Conservation (phyloP, 2,888 invertebrate species). For the Troides helena region DNA sequence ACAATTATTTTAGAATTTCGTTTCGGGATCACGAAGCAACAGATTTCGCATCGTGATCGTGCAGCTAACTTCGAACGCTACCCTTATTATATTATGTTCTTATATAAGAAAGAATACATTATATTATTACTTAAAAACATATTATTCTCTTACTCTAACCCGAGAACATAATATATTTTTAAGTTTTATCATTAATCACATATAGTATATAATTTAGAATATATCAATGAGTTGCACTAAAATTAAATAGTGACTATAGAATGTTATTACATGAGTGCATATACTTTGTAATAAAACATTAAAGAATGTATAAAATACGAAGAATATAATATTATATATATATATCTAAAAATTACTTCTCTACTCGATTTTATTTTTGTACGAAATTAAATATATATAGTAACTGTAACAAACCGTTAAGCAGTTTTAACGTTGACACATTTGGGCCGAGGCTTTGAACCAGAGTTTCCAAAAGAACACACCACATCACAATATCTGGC, state of each 20-base stretch:
- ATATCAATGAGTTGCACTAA: slow-evolving; percentile 41
- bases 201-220: slow-evolving; percentile 36
- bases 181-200: slow-evolving; percentile 17
- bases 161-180: too few relatives aligned
- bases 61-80: slow-evolving; percentile 50
- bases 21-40: slow-evolving; percentile 62
- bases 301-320: slow-evolving; percentile 7
- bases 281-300: slow-evolving; percentile 12
- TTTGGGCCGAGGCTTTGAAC: too few relatives aligned
- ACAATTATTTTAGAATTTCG: slow-evolving; percentile 76
- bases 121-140: too few relatives aligned
- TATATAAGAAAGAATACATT: slow-evolving; percentile 12
- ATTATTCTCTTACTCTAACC: too few relatives aligned
- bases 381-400: too few relatives aligned
- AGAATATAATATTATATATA: background rate
- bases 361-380: background rate
- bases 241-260: slow-evolving; percentile 45
- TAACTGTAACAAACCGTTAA: too few relatives aligned
- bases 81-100: slow-evolving; percentile 40
- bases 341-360: slow-evolving; percentile 8
- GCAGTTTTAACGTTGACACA: too few relatives aligned
- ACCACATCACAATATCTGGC: background rate
- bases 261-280: slow-evolving; percentile 45
- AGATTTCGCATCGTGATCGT: slow-evolving; percentile 48
- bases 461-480: too few relatives aligned